Base-by-base conservation (phyloP, 2,888 invertebrate species). In the Minunthozetes semirufus region DNA sequence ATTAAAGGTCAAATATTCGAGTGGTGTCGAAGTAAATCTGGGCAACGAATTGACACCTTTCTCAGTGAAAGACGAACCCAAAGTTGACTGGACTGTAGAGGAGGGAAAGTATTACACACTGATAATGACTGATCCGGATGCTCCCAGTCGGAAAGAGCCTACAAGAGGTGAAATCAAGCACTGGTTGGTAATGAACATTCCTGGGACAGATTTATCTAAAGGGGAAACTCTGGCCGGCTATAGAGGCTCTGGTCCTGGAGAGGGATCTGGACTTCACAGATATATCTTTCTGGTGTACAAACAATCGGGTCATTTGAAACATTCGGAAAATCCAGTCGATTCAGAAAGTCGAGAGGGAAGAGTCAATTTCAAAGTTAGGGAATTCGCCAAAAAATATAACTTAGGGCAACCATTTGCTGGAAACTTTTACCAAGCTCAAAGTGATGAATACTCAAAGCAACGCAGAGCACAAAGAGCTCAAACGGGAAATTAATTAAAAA, bases 401-500 rank as follows among this genome's bases (percentile, higher is more conserved):
- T 53, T 77, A 6, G 77, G 77, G 0, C 9, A 73, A 11, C 77
- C 77, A 8, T n/a, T 73, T 27, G 77, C 76, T 13, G 76, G 76
- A 1, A 77, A 77, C 29, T 77, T 76, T 38, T 77, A 50, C 56
- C 63, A 27, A n/a, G 77, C 76, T 38, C 53, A 77, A 46, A 63
- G 53, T 29, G 77, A 77, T 56, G 76, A 76, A 19, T 77, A 77
- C 42, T 74, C 70, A 0, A 93, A 93, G 0, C 87, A 87, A 22
- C 13, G 70, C 3, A 42, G 48, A n/a, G 72, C 72, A n/a, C 72
- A 72, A 72, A 42, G 56, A 22, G 48, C 48, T 17, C 48, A 48
- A 6, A 48, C 48, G 3, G 33, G 3, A 33, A 33, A 33, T 8
- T 33, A 33, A 33, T 33, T 33, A 5, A 33, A 33, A 33, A n/a